A percentile compares a stretch with the other conserved stretches of the same genome.
phyloP scores from a whole-genome alignment of 2,888 invertebrate genomes.

The Caenorhabditis angaria region DNA sequence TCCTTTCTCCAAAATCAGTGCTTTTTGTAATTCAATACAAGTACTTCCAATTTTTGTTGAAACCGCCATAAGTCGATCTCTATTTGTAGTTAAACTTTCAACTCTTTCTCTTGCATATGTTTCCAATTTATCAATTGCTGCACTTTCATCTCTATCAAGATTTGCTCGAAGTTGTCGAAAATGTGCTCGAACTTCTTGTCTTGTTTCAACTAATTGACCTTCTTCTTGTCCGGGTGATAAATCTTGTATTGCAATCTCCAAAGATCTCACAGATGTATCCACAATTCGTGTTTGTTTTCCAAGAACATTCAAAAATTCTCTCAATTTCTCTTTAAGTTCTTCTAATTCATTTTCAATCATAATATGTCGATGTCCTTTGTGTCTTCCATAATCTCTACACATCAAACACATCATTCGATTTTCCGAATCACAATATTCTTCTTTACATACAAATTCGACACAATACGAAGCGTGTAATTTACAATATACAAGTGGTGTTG shows the following conservation, averaged over 20 bases:
- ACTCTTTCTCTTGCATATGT: conserved; percentile 17
- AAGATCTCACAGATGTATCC: neutral
- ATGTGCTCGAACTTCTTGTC: conserved; percentile 31
- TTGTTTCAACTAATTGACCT: conserved; percentile 30
- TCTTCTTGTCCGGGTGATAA: conserved; percentile 20
- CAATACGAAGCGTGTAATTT: conserved; percentile 76
- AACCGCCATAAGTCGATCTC: conserved; percentile 24
- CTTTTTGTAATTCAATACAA: conserved; percentile 26
- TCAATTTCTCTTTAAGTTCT: conserved; percentile 75
- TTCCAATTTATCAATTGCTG: conserved; percentile 21
- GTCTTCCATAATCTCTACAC: conserved; percentile 77
- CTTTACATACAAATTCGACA: conserved; percentile 77
- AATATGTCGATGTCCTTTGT: conserved; percentile 76
- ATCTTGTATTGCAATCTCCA: conserved; percentile 18
- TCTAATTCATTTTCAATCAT: conserved; percentile 77
- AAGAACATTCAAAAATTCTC: conserved; percentile 76
- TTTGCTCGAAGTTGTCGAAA: conserved; percentile 26
- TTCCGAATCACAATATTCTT: conserved; percentile 76
- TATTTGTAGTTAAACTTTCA: conserved; percentile 13
- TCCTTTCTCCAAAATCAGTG: conserved; percentile 25
- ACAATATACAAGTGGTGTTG: conserved; percentile 77
- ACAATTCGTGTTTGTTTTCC: conserved; percentile 44
- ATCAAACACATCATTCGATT: conserved; percentile 77
- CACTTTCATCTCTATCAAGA: conserved; percentile 23
- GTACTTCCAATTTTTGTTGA: conserved; percentile 26